phyloP scores from a whole-genome alignment of 2,888 invertebrate species.

The Lordiphosa andalusiaca region DNA sequence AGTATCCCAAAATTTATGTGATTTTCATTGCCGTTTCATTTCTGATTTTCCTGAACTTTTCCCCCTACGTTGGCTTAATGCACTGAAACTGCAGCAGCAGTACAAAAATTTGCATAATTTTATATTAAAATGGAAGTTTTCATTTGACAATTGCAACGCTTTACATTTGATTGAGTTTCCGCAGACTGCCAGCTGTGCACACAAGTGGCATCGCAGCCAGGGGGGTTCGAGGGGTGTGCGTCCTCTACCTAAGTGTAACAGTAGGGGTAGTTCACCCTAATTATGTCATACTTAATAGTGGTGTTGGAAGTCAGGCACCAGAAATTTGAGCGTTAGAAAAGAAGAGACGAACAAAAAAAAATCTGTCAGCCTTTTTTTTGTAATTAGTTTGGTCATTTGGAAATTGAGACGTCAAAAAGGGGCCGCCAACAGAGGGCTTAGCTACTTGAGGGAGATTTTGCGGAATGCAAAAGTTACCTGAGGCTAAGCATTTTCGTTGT shows the following conservation, averaged over 20 bases:
- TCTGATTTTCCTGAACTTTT: constrained; percentile 34
- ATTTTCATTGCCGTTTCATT: constrained; percentile 7
- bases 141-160: constrained; percentile 58
- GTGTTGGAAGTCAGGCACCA: constrained; percentile 60
- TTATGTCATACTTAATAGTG: constrained; percentile 42
- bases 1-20: neutral
- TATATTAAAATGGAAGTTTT: constrained; percentile 56
- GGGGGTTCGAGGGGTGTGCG: constrained; percentile 46
- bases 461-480: constrained; percentile 32
- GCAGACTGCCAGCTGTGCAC: constrained; percentile 61
- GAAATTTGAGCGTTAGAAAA: constrained; percentile 48
- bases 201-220: constrained; percentile 41
- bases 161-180: constrained; percentile 49
- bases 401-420: constrained; percentile 56
- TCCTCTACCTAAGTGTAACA: constrained; percentile 1
- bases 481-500: neutral
- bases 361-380: constrained; percentile 39
- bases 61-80: constrained; percentile 30
- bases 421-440: constrained; percentile 3
- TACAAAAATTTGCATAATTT: constrained; percentile 61
- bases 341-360: constrained; percentile 14
- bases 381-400: constrained; percentile 63
- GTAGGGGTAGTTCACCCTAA: constrained; percentile 46
- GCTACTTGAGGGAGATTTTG: constrained; percentile 49
- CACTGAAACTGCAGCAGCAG: constrained; percentile 39